Evolutionary conservation across 2,797 vertebrate genomes (phyloP), one percentile per base, ranked within the genome.

Genomic region (Hypotaenidia okinawae): DNA sequence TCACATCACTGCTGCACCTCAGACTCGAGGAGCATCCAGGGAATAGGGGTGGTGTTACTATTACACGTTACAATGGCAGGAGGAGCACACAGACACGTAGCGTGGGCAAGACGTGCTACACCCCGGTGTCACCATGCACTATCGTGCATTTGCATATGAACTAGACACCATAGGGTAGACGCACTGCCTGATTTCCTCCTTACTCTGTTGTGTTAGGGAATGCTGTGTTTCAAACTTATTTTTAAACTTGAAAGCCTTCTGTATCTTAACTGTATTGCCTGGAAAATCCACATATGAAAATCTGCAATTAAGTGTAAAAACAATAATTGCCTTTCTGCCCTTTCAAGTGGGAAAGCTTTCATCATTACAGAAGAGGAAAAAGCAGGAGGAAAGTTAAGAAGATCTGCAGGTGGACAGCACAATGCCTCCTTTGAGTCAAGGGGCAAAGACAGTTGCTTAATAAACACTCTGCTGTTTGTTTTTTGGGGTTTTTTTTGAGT

Each of bases 381-480:
- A 91, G 64, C 54, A 90, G 79, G 61, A 72, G 87, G 55, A 89
- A 75, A 89, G 47, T 88, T 87, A 86, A 86, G 76, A 92, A 70
- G 83, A 87, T 33, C 88, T 94, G 83, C 93, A 96, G 90, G 90
- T 95, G 93, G 91, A 94, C 41, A 28, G 67, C 57, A 96, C 90
- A 95, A 93, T 94, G 70, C 41, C 39, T 73, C 43, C 86, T 96
- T 91, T 96, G 84, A 94, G 75, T 9, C 15, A 19, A 77, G 62
- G 51, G 72, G 90, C 77, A 85, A 88, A 80, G 85, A 77, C 47
- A 76, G 80, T 83, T 77, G 54, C 88, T 95, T 84, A 90, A 62
- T 49, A 91, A 94, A 91, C 68, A 83, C 72, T 74, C 63, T 6
- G 33, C 30, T 84, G 78, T 77, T 89, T 93, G 16, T 55, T 86